Evolutionary conservation across 2,797 vertebrate genomes (phyloP), one percentile per base, ranked within the genome.

Genomic region (Syngnathus acus): DNA sequence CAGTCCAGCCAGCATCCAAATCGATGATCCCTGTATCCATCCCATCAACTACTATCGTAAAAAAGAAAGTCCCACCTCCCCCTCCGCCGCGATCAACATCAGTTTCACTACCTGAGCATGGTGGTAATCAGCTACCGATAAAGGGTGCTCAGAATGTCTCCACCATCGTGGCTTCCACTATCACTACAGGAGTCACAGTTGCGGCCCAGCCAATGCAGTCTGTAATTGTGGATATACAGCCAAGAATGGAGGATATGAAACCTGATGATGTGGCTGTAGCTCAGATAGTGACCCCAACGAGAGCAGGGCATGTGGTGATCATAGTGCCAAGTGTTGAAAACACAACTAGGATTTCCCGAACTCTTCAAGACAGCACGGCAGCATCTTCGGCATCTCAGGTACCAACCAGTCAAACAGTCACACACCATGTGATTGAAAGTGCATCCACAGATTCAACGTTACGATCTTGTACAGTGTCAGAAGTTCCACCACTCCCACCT

Each of bases 291-390:
- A 90, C 74, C 74, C 90, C 83, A 80, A 76, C 82, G 48, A 84
- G 77, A 74, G 79, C 86, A 59, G 90, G 89, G 45, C 89, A 91
- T 84, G 65, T 89, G 67, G 77, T 89, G 26, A 86, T 93, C 72
- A 89, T 84, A 77, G 85, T 95, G 43, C 86, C 92, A 70, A 92
- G 90, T 83, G 76, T 68, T 39, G 88, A 92, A 82, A 87, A 82
- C 47, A 62, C 67, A 60, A 70, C 78, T 74, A 21, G 69, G 13
- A 48, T 82, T 72, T 78, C 84, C 67, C 68, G 86, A 79, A 75
- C 73, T 59, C 62, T 75, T 70, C 68, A 88, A 70, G 63, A 81
- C 77, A 87, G 71, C 65, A 79, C 78, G 62, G 50, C 71, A 78
- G 73, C 70, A 71, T 69, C 82, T 70, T 68, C 85, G 76, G 66